Percentiles rank a stretch among this genome's conserved stretches.
Conservation (phyloP, 2,888 invertebrate species). For the Busseola fusca region DNA sequence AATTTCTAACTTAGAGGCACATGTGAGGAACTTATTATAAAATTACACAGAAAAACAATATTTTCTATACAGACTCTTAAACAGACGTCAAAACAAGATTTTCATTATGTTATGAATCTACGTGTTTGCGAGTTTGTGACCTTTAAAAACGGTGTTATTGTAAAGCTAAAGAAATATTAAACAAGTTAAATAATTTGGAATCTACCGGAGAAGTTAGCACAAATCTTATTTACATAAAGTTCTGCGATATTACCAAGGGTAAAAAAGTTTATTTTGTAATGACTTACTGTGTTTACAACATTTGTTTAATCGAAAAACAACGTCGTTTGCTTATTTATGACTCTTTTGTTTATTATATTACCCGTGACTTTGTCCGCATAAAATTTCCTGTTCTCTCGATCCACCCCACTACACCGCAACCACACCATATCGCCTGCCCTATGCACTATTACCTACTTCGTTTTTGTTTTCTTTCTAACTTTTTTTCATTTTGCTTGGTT, state of each 20-base stretch:
- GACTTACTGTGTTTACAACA: background rate
- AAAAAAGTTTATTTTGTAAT: slow-evolving; percentile 2
- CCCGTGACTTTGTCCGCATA: background rate
- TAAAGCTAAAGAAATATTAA: slow-evolving; percentile 21
- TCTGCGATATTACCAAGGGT: background rate
- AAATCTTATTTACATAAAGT: slow-evolving; percentile 24
- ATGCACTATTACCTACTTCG: background rate
- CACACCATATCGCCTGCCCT: background rate
- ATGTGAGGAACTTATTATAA: slow-evolving; percentile 9
- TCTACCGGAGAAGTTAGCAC: background rate
- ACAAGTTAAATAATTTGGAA: slow-evolving; percentile 13
- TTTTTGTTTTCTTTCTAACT: background rate
- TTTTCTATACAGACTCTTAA: background rate
- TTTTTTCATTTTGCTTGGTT: no score
- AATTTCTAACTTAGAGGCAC: background rate
- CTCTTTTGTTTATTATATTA: background rate
- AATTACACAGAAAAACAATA: slow-evolving; percentile 16
- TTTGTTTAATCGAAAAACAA: background rate
- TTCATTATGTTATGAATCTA: background rate
- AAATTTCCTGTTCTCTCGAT: background rate
- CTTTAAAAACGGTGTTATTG: slow-evolving; percentile 24
- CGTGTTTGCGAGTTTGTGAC: background rate
- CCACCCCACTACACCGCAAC: background rate
- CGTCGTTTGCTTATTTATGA: background rate
- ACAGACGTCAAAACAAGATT: background rate